Percentiles rank a stretch among this genome's conserved stretches.
Evolutionary conservation across 2,797 vertebrate species (phyloP).

Genomic region (Enteromius radiatus): DNA sequence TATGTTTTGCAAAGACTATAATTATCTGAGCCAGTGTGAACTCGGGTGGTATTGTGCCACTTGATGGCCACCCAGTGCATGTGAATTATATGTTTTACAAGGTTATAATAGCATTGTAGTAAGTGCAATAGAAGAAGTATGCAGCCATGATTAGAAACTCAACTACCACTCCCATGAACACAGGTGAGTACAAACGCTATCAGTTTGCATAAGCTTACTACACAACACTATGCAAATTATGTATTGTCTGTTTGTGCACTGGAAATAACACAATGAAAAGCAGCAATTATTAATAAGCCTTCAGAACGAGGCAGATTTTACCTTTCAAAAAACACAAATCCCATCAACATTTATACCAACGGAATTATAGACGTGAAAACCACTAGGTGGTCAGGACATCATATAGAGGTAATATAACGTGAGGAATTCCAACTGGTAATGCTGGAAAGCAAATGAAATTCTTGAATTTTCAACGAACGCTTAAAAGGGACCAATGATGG

Average conservation of each 20-base stretch:
- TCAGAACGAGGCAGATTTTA: background rate
- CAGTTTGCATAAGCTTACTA: background rate
- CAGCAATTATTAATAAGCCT: background rate
- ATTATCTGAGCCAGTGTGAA: slow-evolving; percentile 2
- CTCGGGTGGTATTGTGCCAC: background rate
- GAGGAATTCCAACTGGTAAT: background rate
- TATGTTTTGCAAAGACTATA: slow-evolving; percentile 6
- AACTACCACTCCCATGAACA: slow-evolving; percentile 15
- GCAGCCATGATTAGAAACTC: background rate
- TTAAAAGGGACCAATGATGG: background rate
- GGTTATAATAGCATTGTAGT: background rate
- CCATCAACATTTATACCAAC: background rate
- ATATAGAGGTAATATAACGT: background rate
- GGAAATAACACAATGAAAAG: background rate
- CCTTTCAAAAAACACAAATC: background rate
- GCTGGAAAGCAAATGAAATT: background rate
- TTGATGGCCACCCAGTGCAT: slow-evolving; percentile 31
- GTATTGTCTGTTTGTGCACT: background rate
- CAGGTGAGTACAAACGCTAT: background rate
- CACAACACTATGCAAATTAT: background rate
- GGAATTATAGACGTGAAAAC: background rate
- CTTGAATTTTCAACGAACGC: background rate
- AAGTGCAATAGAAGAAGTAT: background rate
- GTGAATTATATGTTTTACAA: background rate
- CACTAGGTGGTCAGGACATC: background rate